Evolutionary conservation across 35 echinoderm and acorn worm genomes (phyloP), one percentile per base, ranked within the genome.

Genomic region (Apostichopus californicus): DNA sequence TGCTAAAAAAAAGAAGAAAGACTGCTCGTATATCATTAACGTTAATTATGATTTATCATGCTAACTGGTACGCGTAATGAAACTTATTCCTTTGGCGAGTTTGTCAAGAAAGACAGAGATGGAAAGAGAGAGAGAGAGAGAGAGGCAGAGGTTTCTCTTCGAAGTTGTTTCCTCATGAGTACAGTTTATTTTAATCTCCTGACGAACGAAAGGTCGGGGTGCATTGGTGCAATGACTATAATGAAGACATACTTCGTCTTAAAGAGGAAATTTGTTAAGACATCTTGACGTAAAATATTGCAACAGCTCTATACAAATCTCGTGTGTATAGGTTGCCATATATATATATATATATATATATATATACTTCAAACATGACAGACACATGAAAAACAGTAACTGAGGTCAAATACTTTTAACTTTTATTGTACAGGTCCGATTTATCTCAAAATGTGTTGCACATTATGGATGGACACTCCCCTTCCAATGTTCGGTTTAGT

Each of bases 11-110:
- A 58, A 85, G 54, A 85, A 15, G 56, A 84, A 54, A 84, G 55
- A 63, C 57, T 59, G 81, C 55, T 20, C 55, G 80, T 59, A 85
- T 85, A 59, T 59, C 81, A 59, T 85, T 57, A 89, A 89, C 52
- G 60, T 72, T 66, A 68, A 52, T 75, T 89, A 72, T 75, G 86
- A 89, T 89, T 89, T 89, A 89, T 66, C 86, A 64, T 52, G 68
- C 68, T 89, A 89, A 89, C 86, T 75, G 86, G 86, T 89, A 65
- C 86, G 60, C 86, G 86, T 89, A 89, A 89, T 89, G 58, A 89
- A 89, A 53, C 64, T 65, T 58, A 72, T 72, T 89, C 52, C 64
- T 21, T 55, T 85, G 13, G n/a, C 71, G 71, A 14, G 7, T 18
- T 75, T 18, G 17, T 22, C 7, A 75, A 75, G 20, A 46, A 46